Evolutionary conservation across 2,113 vertebrate species (phyloP).

Genomic region (Tachycineta bicolor): DNA sequence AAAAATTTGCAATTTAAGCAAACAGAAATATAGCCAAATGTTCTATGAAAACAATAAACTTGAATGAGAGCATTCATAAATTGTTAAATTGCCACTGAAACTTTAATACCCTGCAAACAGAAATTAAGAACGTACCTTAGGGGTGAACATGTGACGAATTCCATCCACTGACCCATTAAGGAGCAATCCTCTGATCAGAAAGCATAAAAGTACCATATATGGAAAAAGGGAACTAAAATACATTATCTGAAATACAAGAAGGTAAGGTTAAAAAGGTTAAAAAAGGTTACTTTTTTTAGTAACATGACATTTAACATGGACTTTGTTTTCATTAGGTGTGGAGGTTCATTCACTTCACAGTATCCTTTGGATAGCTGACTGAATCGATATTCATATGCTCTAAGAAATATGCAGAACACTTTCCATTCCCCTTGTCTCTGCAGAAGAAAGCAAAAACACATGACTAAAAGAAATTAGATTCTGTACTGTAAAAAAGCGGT

Average conservation of each 20-base stretch:
- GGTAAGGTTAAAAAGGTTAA: neutral
- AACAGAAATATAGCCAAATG: neutral
- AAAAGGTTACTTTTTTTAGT: neutral
- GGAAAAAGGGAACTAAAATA: conserved; percentile 98
- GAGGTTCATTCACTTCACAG: neutral
- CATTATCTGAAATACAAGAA: conserved; percentile 86
- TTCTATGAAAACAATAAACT: neutral
- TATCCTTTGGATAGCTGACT: neutral
- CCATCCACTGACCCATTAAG: conserved; percentile 92
- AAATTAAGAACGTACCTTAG: conserved; percentile 82
- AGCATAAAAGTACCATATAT: conserved; percentile 93
- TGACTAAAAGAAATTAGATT: neutral
- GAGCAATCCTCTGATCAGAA: conserved; percentile 89
- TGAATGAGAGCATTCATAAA: conserved; percentile 5
- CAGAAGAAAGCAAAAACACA: neutral
- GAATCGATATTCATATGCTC: neutral
- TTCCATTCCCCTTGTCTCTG: neutral
- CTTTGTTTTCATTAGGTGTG: neutral
- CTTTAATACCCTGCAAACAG: neutral
- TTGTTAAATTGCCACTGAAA: neutral
- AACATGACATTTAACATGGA: neutral
- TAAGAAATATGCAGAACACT: neutral
- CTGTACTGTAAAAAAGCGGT: neutral
- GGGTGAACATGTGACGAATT: conserved; percentile 96
- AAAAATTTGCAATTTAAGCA: neutral